These are phyloP conservation scores for Tragelaphus buxtoni DNA, from an alignment of 2,113 vertebrate genomes.

Conservation along the genomic window DNA sequence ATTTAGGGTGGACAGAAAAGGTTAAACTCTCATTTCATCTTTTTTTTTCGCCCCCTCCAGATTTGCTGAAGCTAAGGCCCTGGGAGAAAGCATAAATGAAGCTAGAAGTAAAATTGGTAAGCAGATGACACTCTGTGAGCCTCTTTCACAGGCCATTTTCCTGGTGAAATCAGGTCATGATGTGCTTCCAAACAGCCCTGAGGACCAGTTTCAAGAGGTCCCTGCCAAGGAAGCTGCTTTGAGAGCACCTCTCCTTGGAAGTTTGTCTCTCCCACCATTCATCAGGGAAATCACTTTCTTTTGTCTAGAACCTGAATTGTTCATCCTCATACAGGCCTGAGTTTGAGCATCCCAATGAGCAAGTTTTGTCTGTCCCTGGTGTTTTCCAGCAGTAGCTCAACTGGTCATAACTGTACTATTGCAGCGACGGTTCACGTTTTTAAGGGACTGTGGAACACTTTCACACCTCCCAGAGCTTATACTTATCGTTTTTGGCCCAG, in stretches of 20 bases:
- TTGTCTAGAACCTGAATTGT: background rate
- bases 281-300: background rate
- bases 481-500: background rate
- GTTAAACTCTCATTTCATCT: background rate
- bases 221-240: background rate
- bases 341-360: background rate
- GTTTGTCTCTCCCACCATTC: background rate
- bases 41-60: constrained; percentile 71
- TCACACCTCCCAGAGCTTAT: background rate
- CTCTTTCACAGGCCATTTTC: background rate
- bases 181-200: background rate
- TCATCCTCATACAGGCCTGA: background rate
- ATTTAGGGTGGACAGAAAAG: background rate
- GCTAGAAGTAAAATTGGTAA: constrained; percentile 91
- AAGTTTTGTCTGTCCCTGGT: background rate
- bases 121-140: constrained; percentile 64
- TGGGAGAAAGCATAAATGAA: constrained; percentile 87
- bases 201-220: background rate
- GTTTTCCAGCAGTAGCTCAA: background rate
- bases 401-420: background rate
- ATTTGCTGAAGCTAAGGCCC: constrained; percentile 88
- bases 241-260: background rate
- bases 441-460: background rate
- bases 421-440: background rate
- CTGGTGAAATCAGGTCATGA: background rate